Percentiles rank a stretch among this genome's conserved stretches.
These are phyloP conservation scores for Latrodectus elegans DNA, from an alignment of 2,888 invertebrate species.

Conservation along the genomic window DNA sequence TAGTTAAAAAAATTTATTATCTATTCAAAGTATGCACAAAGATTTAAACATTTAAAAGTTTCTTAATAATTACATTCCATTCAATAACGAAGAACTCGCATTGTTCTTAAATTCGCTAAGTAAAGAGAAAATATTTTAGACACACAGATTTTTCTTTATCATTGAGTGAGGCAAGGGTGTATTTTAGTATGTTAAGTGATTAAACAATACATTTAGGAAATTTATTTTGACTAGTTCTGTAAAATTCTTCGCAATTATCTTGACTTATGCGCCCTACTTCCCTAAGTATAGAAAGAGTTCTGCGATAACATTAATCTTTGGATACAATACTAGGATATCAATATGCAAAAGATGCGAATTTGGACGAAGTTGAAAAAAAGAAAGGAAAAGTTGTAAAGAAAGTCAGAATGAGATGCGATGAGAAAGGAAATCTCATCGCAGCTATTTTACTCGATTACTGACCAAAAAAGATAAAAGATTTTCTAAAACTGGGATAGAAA, in stretches of 20 bases:
- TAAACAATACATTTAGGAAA: neutral
- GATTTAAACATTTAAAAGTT: too few species aligned
- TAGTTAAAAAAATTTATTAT: too few species aligned
- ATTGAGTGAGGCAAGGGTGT: neutral
- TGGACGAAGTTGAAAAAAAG: neutral
- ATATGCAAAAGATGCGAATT: neutral
- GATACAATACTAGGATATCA: neutral
- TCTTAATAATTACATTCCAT: too few species aligned
- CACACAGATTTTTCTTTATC: too few species aligned
- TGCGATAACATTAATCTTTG: neutral
- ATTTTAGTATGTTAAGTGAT: neutral
- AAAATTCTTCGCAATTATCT: slow-evolving; percentile 1
- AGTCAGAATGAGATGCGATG: too few species aligned
- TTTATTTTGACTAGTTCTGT: neutral
- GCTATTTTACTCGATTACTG: slow-evolving; percentile 52
- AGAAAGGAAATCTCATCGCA: slow-evolving; percentile 19
- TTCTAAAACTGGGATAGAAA: slow-evolving; percentile 34
- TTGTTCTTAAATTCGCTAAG: too few species aligned
- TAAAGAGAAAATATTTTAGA: too few species aligned
- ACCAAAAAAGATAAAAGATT: slow-evolving; percentile 42
- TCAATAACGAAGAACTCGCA: too few species aligned
- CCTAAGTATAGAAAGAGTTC: neutral
- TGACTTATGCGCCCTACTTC: neutral
- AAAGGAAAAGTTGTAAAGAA: neutral
- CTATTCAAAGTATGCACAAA: too few species aligned